Evolutionary conservation across 92 coral and sea anemone genomes (phyloP), one percentile per base, ranked within the genome.

Genomic region (Palythoa heliodiscus): DNA sequence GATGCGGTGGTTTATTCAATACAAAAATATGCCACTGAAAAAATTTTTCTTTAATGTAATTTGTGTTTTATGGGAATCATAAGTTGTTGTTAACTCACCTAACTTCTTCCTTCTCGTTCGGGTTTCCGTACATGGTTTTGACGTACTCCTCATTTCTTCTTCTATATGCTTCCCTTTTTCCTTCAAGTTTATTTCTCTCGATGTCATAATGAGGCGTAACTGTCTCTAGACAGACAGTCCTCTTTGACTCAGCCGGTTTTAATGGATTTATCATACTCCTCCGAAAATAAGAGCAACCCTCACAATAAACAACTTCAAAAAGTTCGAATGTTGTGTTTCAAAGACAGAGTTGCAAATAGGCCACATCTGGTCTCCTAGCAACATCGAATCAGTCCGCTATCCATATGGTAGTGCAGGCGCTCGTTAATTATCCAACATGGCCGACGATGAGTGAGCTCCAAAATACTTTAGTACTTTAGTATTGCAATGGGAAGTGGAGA

Each of bases 401-500:
- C 81, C 83, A 2, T 0, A 2, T 43, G 25, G 3, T 48, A 90
- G 58, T 35, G 82, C 77, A 73, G 93, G 85, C 88, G 83, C 86
- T 14, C 47, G 4, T 38, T 25, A 12, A 2, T 22, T 78, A 91
- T 84, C 85, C 92, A 93, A 86, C 50, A 93, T 93, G 96, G 96
- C 96, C 77, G 89, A 88, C 88, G 48, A 66, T 25, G n/a, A 63
- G 64, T 82, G 16, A 16, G 61, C 12, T 38, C 60, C 73, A 47
- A 12, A 50, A 24, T 57, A 22, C 48, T 76, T 40, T 77, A 14
- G 61, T 50, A 70, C 24, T 70, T 37, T 25, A 16, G 78, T 25
- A 19, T 19, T 35, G 84, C 78, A 76, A 94, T 94, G 98, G 98
- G 98, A 13, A 94, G 95, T 71, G 83, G 93, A 82, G 98, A 90